Percentiles rank a stretch among this genome's conserved stretches.
Evolutionary conservation across 2,888 invertebrate genomes (phyloP).

Genomic region (Micropterix aruncella): DNA sequence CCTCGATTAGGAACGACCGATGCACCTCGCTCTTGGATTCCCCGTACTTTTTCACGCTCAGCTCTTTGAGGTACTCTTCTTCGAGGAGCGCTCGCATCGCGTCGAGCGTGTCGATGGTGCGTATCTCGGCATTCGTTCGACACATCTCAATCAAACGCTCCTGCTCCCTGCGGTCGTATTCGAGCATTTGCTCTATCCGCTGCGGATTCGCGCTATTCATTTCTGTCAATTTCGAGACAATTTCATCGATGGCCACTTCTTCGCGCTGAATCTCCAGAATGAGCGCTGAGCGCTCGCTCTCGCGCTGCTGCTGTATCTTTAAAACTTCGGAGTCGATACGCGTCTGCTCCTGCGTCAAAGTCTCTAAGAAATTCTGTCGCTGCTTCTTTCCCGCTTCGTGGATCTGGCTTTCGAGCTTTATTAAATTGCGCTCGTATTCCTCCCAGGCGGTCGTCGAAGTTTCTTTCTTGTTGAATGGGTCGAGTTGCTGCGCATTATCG

Average conservation of each 20-base stretch:
- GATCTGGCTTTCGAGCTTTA: slow-evolving; percentile 48
- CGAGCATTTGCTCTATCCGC: slow-evolving; percentile 46
- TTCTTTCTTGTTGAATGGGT: slow-evolving; percentile 24
- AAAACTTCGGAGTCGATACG: slow-evolving; percentile 51
- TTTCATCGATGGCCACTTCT: slow-evolving; percentile 43
- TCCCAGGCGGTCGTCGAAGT: slow-evolving; percentile 33
- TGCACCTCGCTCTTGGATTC: slow-evolving; percentile 49
- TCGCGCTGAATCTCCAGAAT: slow-evolving; percentile 49
- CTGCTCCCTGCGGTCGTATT: slow-evolving; percentile 53
- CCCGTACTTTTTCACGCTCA: slow-evolving; percentile 46
- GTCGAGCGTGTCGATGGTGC: slow-evolving; percentile 51
- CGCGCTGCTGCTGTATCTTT: slow-evolving; percentile 52
- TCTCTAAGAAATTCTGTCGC: slow-evolving; percentile 40
- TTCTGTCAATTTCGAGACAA: slow-evolving; percentile 50
- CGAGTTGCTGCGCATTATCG: slow-evolving; percentile 21
- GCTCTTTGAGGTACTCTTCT: slow-evolving; percentile 46
- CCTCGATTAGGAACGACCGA: slow-evolving; percentile 40
- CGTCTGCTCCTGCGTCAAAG: slow-evolving; percentile 45
- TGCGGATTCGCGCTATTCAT: slow-evolving; percentile 42
- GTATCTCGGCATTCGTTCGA: slow-evolving; percentile 40
- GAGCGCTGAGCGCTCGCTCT: slow-evolving; percentile 43
- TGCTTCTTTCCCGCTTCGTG: slow-evolving; percentile 48
- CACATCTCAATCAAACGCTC: slow-evolving; percentile 47
- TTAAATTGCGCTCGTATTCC: slow-evolving; percentile 45
- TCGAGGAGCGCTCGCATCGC: slow-evolving; percentile 57